Conservation (phyloP, 2,113 vertebrate species). For the Engystomops pustulosus region DNA sequence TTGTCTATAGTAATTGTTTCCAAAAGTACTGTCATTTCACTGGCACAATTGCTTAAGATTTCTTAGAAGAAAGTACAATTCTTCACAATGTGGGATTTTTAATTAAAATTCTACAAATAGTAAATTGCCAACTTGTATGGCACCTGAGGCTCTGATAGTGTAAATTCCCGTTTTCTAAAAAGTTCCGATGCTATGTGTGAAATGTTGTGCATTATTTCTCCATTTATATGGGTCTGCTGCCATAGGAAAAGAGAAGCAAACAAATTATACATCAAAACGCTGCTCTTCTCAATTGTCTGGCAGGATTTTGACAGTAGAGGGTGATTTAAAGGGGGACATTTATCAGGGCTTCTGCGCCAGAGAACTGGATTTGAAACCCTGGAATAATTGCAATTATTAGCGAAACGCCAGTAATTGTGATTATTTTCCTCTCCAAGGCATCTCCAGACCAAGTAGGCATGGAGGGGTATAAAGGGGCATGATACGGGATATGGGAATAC, state of each 20-base stretch:
- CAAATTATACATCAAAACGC: not conserved
- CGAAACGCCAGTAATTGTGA: too few species aligned
- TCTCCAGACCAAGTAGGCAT: too few species aligned
- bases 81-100: constrained; percentile 20
- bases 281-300: not conserved
- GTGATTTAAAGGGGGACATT: too few species aligned
- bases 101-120: constrained; percentile 22
- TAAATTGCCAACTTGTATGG: not conserved
- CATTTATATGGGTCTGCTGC: not conserved
- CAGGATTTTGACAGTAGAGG: too few species aligned
- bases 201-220: not conserved
- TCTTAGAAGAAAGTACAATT: constrained; percentile 2
- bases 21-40: constrained; percentile 18
- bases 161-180: not conserved
- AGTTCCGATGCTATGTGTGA: not conserved
- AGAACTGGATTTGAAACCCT: too few species aligned
- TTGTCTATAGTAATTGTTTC: constrained; percentile 1
- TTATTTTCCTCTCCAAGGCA: too few species aligned
- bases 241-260: not conserved
- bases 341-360: too few species aligned
- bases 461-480: too few species aligned
- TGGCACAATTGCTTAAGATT: constrained; percentile 28
- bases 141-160: not conserved
- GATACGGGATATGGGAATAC: too few species aligned
- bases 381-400: too few species aligned